phyloP scores from a whole-genome alignment of 2,797 vertebrate species.

The Morelia viridis region DNA sequence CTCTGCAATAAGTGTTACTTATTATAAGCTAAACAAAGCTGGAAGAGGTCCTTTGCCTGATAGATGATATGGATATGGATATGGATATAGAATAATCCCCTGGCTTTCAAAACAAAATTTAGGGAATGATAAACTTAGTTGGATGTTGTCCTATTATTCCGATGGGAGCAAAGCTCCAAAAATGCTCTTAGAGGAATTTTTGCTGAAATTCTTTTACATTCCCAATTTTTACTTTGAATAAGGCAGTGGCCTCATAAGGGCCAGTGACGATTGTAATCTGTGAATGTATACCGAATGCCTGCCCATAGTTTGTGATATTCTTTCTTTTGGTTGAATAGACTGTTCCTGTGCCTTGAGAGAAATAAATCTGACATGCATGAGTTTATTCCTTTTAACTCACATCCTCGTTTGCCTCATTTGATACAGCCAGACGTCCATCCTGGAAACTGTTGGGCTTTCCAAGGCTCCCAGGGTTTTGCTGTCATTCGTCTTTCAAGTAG shows the following conservation, averaged over 20 bases:
- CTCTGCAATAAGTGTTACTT: background rate
- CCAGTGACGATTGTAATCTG: background rate
- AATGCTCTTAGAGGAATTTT: background rate
- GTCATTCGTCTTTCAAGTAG: constrained; percentile 87
- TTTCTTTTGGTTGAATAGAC: background rate
- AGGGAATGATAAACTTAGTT: background rate
- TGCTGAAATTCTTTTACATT: background rate
- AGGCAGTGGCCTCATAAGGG: background rate
- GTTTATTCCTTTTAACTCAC: background rate
- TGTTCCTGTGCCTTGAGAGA: background rate
- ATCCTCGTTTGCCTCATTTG: background rate
- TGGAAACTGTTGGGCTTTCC: constrained; percentile 95
- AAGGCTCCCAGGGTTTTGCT: constrained; percentile 87
- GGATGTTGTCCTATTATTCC: background rate
- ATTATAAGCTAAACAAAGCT: background rate
- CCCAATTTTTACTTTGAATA: background rate
- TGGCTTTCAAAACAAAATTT: background rate
- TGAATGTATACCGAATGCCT: background rate
- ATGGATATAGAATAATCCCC: background rate
- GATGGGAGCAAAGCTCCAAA: background rate
- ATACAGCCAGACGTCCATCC: constrained; percentile 84
- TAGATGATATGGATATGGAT: background rate
- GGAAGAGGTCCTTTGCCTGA: background rate
- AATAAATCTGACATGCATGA: fast-evolving
- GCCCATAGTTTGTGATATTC: background rate